phyloP scores from a whole-genome alignment of 2,113 vertebrate species.

The Grus americana region DNA sequence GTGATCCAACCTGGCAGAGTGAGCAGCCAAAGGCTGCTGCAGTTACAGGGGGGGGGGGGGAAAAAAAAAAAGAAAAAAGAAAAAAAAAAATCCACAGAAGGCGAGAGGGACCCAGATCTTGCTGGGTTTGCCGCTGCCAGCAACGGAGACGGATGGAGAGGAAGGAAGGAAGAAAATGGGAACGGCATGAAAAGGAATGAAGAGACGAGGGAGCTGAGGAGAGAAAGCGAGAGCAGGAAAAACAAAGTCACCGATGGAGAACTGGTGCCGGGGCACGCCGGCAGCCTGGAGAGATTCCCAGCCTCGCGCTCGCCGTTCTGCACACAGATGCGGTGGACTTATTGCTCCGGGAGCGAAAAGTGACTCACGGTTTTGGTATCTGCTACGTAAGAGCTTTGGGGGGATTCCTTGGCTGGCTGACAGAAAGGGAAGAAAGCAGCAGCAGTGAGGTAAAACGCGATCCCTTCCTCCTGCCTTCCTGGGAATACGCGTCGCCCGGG shows the following conservation, averaged over 20 bases:
- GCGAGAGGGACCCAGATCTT: conserved; percentile 68
- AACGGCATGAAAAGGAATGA: conserved; percentile 35
- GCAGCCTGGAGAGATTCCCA: conserved; percentile 70
- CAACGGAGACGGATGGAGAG: conserved; percentile 55
- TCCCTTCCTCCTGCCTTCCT: conserved; percentile 73
- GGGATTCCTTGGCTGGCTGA: conserved; percentile 82
- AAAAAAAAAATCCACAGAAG: conserved; percentile 59
- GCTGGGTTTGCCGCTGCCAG: conserved; percentile 70
- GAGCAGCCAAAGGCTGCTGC: conserved; percentile 79
- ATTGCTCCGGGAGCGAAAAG: conserved; percentile 61
- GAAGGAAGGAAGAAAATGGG: conserved; percentile 60
- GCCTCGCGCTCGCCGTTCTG: conserved; percentile 23
- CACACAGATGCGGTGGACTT: conserved; percentile 47
- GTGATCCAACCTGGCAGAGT: conserved; percentile 82
- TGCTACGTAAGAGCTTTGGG: conserved; percentile 79
- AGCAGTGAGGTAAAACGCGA: conserved; percentile 71
- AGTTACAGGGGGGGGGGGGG: not conserved
- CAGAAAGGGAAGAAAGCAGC: conserved; percentile 75
- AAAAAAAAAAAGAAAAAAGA: not conserved
- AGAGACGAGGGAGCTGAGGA: conserved; percentile 49
- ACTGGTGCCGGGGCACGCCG: conserved; percentile 44
- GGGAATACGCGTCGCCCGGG: conserved; percentile 64
- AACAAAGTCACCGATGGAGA: conserved; percentile 38
- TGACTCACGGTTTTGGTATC: conserved; percentile 77
- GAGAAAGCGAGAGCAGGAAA: conserved; percentile 67